These are phyloP conservation scores for Lophius americanus DNA, from an alignment of 2,797 vertebrate genomes.

Conservation along the genomic window DNA sequence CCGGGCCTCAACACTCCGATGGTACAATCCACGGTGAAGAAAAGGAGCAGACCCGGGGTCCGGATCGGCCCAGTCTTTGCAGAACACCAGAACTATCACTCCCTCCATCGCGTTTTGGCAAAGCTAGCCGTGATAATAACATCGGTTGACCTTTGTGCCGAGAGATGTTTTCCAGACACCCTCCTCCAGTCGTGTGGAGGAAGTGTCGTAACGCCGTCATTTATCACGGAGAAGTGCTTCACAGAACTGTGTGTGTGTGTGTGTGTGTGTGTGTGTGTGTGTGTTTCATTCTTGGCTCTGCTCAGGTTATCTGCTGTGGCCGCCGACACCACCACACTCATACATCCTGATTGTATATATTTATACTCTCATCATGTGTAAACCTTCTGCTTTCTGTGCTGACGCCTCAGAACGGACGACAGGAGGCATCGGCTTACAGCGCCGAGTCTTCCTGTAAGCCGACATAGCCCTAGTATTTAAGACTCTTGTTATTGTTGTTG, in stretches of 20 bases:
- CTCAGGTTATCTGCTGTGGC: conserved; percentile 24
- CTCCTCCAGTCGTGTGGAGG: conserved; percentile 37
- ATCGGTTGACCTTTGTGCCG: conserved; percentile 43
- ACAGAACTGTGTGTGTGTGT: conserved; percentile 20
- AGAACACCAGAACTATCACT: conserved; percentile 33
- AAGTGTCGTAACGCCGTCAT: conserved; percentile 54
- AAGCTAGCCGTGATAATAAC: conserved; percentile 53
- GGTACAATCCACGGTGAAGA: background rate
- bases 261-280: background rate
- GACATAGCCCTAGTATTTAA: background rate
- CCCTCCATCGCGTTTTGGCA: conserved; percentile 56
- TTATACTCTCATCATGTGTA: conserved; percentile 7
- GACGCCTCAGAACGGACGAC: background rate
- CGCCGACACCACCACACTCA: conserved; percentile 28
- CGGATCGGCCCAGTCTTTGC: conserved; percentile 27
- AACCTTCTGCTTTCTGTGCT: background rate
- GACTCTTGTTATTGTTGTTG: too few species aligned
- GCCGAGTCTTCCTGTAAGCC: background rate
- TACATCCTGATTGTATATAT: conserved; percentile 25
- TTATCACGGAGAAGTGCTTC: conserved; percentile 47
- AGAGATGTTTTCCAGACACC: conserved; percentile 60
- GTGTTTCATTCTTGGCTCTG: conserved; percentile 7
- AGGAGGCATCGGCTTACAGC: background rate
- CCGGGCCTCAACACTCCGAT: background rate
- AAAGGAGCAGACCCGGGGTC: background rate